Evolutionary conservation across 2,113 vertebrate species (phyloP), one percentile per base, ranked within the genome.

Genomic region (Synchiropus splendidus): DNA sequence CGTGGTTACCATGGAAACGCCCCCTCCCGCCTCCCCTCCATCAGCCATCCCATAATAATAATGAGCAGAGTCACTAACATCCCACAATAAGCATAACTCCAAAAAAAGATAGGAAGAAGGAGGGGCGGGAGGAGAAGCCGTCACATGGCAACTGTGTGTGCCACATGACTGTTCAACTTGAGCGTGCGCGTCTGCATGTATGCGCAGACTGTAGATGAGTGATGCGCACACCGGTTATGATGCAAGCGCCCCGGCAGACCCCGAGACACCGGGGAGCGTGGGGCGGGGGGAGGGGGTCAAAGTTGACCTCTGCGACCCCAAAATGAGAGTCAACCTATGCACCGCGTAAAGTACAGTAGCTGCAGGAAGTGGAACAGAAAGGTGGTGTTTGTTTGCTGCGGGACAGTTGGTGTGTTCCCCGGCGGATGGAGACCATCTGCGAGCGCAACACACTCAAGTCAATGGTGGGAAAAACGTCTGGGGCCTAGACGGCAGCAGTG

Each of bases 11-110:
- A 83, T 80, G 63, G 81, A 67, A 48, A 86, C 66, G 52, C 64
- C 54, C 45, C 64, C 60, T 38, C 62, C 77, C 77, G 59, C 64
- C 45, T 56, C 49, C 34, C 42, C 48, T 54, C 10, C 21, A 27
- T 27, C 21, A 27, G 48, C 58, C 84, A 86, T 87, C 84, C 85
- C 83, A 85, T 85, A 85, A 83, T 86, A 84, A 62, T 62, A 81
- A 61, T 73, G 74, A 83, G 73, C 48, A 54, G 59, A 78, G 75
- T 84, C 76, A 82, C 81, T 81, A 74, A 83, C 81, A 84, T 86
- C 81, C 81, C 77, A 83, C 83, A 87, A 86, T 87, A 83, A 85
- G 76, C 83, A 86, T 83, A 86, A 85, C 82, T 85, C 82, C 78
- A 74, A 82, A 85, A 84, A 78, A 54, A 83, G 71, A 69, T 39